Percentiles rank a stretch among this genome's conserved stretches.
These are phyloP conservation scores for Rutilus rutilus DNA, from an alignment of 2,113 vertebrate species.

Conservation along the genomic window DNA sequence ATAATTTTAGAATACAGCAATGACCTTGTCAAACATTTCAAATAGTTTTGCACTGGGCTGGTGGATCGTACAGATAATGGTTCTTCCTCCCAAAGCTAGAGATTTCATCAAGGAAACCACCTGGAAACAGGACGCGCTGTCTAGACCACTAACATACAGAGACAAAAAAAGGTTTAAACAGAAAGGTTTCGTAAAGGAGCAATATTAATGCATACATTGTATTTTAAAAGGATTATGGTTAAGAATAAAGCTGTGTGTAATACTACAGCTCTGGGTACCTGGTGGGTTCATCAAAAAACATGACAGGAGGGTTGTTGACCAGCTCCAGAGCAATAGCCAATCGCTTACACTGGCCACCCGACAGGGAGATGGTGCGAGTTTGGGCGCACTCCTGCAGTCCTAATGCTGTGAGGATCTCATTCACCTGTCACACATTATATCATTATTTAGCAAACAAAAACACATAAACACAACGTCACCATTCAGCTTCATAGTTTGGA, in stretches of 20 bases:
- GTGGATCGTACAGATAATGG: constrained; percentile 99
- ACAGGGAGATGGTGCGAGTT: constrained; percentile 89
- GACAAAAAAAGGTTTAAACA: background rate
- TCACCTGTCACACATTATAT: constrained; percentile 78
- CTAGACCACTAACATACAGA: constrained; percentile 84
- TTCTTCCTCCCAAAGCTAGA: constrained; percentile 93
- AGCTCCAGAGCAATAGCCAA: constrained; percentile 95
- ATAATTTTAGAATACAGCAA: background rate
- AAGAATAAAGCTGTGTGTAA: background rate
- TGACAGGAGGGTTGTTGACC: constrained; percentile 97
- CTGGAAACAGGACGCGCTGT: constrained; percentile 96
- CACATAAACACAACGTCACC: background rate
- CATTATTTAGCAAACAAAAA: background rate
- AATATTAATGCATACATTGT: background rate
- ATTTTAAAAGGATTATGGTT: background rate
- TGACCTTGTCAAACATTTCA: constrained; percentile 99
- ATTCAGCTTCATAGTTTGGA: background rate
- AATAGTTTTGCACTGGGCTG: constrained; percentile 99
- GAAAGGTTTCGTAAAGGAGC: background rate
- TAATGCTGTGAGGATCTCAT: constrained; percentile 95
- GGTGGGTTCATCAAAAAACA: constrained; percentile 99
- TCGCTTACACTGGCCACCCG: constrained; percentile 93
- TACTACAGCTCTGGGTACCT: constrained; percentile 75
- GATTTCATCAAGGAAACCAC: constrained; percentile 96
- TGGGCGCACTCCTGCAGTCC: constrained; percentile 91